Evolutionary conservation across 1,140 invertebrate genomes (phyloP).

Genomic region (Drosophila kanapiae): DNA sequence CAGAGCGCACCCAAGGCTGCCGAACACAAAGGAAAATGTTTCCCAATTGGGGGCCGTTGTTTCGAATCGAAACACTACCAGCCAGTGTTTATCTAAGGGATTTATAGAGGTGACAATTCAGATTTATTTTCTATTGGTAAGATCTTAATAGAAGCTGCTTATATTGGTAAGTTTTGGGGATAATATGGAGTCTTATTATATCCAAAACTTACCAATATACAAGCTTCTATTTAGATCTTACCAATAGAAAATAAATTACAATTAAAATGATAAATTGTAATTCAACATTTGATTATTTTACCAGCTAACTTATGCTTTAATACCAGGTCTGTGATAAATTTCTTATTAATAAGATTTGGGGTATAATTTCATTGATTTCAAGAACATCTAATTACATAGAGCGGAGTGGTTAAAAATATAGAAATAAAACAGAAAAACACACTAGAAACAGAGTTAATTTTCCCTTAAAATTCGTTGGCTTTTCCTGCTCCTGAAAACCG

Average conservation of each 20-base stretch:
- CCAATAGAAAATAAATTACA: background rate
- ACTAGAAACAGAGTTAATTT: no score
- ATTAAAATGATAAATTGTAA: no score
- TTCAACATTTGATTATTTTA: background rate
- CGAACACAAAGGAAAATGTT: constrained; percentile 6
- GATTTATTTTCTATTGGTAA: background rate
- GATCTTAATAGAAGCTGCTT: no score
- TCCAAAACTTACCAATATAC: background rate
- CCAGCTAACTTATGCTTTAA: background rate
- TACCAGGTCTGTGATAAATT: background rate
- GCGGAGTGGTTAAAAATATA: background rate
- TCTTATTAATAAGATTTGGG: no score
- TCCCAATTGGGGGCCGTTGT: no score
- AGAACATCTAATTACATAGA: no score
- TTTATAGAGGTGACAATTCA: constrained; percentile 3
- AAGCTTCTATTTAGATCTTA: background rate
- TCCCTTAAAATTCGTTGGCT: background rate
- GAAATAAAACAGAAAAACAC: background rate
- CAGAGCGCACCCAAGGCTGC: background rate
- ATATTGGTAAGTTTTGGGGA: background rate
- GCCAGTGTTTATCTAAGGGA: constrained; percentile 1
- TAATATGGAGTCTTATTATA: no score
- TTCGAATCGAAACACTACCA: background rate
- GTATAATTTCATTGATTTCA: background rate
- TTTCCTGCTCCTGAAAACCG: background rate